Conservation (phyloP, 2,888 invertebrate genomes). For the Dorcus hopei region DNA sequence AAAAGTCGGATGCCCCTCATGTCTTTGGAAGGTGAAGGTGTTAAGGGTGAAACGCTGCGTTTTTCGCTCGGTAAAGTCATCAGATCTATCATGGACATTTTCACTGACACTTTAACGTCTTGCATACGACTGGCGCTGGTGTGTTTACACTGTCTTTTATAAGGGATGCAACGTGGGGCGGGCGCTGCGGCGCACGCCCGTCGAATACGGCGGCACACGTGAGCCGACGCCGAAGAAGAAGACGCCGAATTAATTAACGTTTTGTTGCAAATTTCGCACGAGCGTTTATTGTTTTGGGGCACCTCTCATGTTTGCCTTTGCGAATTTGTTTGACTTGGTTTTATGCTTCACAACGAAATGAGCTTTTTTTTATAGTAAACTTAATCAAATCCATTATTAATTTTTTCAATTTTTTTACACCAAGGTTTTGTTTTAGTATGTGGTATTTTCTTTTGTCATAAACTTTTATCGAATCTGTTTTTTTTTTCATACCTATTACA, state of each 20-base stretch:
- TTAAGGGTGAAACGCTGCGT: conserved; percentile 47
- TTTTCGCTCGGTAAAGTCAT: conserved; percentile 34
- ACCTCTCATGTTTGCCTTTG: not conserved
- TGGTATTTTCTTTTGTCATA: too few species aligned
- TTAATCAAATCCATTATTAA: too few species aligned
- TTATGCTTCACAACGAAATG: too few species aligned
- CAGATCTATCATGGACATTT: conserved; percentile 33
- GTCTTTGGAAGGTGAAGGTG: conserved; percentile 57
- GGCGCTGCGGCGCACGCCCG: conserved; percentile 30
- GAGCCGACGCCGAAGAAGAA: conserved; percentile 3
- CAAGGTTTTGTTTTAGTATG: too few species aligned
- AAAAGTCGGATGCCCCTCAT: conserved; percentile 62
- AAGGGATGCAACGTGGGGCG: conserved; percentile 35
- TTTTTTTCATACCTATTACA: too few species aligned
- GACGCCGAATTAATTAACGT: not conserved
- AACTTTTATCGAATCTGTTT: too few species aligned
- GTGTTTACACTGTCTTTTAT: conserved; percentile 39
- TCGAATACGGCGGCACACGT: conserved; percentile 8
- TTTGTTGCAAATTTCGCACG: too few species aligned
- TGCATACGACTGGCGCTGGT: conserved; percentile 25
- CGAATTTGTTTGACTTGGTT: too few species aligned
- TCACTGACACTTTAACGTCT: conserved; percentile 17
- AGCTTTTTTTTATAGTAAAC: too few species aligned
- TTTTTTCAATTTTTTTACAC: not conserved
- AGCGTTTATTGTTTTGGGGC: too few species aligned